phyloP scores from a whole-genome alignment of 2,888 invertebrate species.

The Synanthedon andrenaeformis region DNA sequence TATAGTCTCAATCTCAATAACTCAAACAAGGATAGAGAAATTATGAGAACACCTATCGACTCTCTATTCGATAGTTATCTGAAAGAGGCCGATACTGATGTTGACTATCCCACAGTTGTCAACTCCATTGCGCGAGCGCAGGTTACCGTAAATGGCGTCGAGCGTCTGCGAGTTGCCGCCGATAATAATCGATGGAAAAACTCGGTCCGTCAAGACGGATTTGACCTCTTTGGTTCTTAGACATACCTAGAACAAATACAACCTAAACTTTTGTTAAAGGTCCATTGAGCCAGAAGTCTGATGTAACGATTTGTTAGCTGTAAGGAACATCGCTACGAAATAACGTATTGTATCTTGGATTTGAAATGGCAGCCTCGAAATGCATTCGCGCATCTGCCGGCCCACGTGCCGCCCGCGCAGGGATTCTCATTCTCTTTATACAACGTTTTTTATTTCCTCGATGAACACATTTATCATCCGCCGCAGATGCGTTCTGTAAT shows the following conservation, averaged over 20 bases:
- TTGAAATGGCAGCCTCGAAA: slow-evolving; percentile 29
- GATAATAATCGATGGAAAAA: slow-evolving; percentile 62
- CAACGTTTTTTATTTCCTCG: slow-evolving; percentile 41
- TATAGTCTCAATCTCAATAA: slow-evolving; percentile 2
- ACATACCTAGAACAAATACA: slow-evolving; percentile 5
- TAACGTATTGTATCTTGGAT: slow-evolving; percentile 36
- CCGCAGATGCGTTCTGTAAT: slow-evolving; percentile 57
- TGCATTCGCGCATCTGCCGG: slow-evolving; percentile 60
- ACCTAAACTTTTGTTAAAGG: neutral
- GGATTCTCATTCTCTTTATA: slow-evolving; percentile 32
- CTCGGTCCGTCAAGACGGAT: slow-evolving; percentile 54
- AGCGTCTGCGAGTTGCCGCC: slow-evolving; percentile 34
- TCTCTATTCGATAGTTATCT: slow-evolving; percentile 45
- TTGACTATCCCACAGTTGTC: slow-evolving; percentile 64
- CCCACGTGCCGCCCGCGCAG: slow-evolving; percentile 64
- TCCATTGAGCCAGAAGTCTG: neutral
- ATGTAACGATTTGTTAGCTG: neutral
- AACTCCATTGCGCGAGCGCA: slow-evolving; percentile 41
- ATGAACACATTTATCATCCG: slow-evolving; percentile 54
- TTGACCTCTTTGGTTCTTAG: slow-evolving; percentile 46
- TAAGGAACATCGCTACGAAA: slow-evolving; percentile 27
- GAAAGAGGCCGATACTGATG: slow-evolving; percentile 31
- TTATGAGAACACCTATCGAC: slow-evolving; percentile 41
- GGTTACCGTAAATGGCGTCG: slow-evolving; percentile 58
- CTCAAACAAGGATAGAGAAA: slow-evolving; percentile 44